Evolutionary conservation across 2,113 vertebrate species (phyloP).

Genomic region (Aphyosemion australe): DNA sequence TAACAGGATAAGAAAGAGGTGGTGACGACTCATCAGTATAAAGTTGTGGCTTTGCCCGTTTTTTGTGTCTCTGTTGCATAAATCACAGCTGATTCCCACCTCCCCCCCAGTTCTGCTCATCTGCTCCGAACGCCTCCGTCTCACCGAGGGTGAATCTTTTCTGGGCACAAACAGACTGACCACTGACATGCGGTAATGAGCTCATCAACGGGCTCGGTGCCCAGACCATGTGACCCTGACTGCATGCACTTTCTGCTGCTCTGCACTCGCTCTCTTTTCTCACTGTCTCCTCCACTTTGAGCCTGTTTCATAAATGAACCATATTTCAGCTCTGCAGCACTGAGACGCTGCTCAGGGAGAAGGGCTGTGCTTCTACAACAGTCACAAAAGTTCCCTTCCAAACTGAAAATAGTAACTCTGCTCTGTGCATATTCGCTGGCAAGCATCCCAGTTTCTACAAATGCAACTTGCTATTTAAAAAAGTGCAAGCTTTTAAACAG

Average conservation of each 20-base stretch:
- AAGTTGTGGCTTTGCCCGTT: no score
- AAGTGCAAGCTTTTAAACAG: no score
- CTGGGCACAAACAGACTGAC: slow-evolving; percentile 23
- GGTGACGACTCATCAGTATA: no score
- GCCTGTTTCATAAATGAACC: slow-evolving; percentile 63
- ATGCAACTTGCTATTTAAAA: slow-evolving; percentile 4
- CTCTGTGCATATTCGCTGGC: slow-evolving; percentile 12
- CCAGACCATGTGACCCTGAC: slow-evolving; percentile 6
- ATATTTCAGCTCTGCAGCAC: slow-evolving; percentile 43
- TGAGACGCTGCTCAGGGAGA: slow-evolving; percentile 37
- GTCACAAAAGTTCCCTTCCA: slow-evolving; percentile 20
- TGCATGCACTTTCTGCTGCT: not conserved
- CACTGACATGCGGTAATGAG: slow-evolving; percentile 44
- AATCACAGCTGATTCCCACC: slow-evolving; percentile 16
- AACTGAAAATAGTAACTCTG: slow-evolving; percentile 51
- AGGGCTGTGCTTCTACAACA: slow-evolving; percentile 18
- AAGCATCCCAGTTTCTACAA: not conserved
- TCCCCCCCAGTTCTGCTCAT: slow-evolving; percentile 7
- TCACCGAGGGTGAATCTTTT: slow-evolving; percentile 6
- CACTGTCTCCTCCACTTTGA: slow-evolving; percentile 17
- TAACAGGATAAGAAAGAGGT: no score
- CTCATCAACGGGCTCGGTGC: slow-evolving; percentile 46
- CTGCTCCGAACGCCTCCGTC: slow-evolving; percentile 2
- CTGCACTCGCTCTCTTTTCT: slow-evolving; percentile 4
- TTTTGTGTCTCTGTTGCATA: slow-evolving; percentile 8